These are phyloP conservation scores for Zaprionus lineosus DNA, from an alignment of 2,888 invertebrate genomes.

Conservation along the genomic window DNA sequence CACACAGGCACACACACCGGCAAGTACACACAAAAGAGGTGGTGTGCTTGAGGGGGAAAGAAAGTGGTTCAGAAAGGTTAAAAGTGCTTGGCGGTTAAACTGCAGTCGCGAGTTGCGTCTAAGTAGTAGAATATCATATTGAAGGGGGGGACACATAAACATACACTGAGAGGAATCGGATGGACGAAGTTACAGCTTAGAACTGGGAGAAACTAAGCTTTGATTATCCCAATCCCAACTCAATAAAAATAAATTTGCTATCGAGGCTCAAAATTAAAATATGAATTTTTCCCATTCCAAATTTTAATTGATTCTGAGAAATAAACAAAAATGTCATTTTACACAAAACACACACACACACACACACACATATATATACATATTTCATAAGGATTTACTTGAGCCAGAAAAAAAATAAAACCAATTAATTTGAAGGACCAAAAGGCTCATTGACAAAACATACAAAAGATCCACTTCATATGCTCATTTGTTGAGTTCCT, in stretches of 20 bases:
- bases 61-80: constrained; percentile 30
- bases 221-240: too few species aligned
- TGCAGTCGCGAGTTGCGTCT: constrained; percentile 59
- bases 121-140: constrained; percentile 16
- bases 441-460: not conserved
- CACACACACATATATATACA: too few species aligned
- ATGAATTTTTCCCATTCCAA: too few species aligned
- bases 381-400: too few species aligned
- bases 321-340: too few species aligned
- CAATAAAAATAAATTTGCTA: too few species aligned
- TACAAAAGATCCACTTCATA: constrained; percentile 34
- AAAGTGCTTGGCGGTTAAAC: constrained; percentile 56
- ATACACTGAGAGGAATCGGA: constrained; percentile 34
- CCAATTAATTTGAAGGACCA: constrained; percentile 24
- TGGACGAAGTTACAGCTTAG: not conserved
- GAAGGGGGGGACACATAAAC: constrained; percentile 13
- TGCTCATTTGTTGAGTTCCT: constrained; percentile 41
- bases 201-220: not conserved
- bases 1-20: not conserved
- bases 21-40: not conserved
- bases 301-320: too few species aligned
- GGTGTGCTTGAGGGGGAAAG: not conserved
- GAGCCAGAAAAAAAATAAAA: not conserved
- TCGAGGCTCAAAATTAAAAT: too few species aligned
- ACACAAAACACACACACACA: too few species aligned